Evolutionary conservation across 2,113 vertebrate species (phyloP), one percentile per base, ranked within the genome.

Genomic region (Crotophaga sulcirostris): DNA sequence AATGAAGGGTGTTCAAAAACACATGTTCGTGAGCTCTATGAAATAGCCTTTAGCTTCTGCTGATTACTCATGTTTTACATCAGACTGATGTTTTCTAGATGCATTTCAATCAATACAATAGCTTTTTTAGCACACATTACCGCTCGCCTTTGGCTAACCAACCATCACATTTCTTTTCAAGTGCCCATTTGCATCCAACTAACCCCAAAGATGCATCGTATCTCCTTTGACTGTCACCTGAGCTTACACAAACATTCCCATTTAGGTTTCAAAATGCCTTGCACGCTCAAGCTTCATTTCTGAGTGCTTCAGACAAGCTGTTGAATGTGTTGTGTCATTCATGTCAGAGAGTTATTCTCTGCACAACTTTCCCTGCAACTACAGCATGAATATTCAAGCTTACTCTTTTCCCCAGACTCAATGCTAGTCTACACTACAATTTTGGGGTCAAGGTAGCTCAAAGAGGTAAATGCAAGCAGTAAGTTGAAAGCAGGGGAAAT

Each of bases 61-160:
- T 96, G 94, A 95, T 96, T 84, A 79, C 87, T 94, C 74, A n/a
- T 84, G 94, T 93, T 97, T 93, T 95, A 88, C 92, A 96, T 90
- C 82, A 91, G 82, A 9, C 90, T 63, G 94, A 94, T 95, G 90
- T 90, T 94, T 95, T 72, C 93, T 94, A 90, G 92, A 95, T 92
- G 85, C 13, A 3, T 88, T 95, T 95, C 94, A 94, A 96, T 96
- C 94, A 84, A 97, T 96, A 90, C 82, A 90, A 86, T 77, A 56
- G 94, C 82, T 87, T 74, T 94, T 95, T 95, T 80, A 97, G 83
- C 90, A 90, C 90, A 80, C 92, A 80, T 96, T 93, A 94, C 63
- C 0, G 0, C 79, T 86, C 0, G 24, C 85, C 87, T 96, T 96
- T 90, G 90, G 90, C 95, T 86, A 93, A 62, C 93, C 90, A 93